A percentile compares a stretch with the other conserved stretches of the same genome.
These are phyloP conservation scores for Tragelaphus scriptus DNA, from an alignment of 2,113 vertebrate genomes.

Conservation along the genomic window DNA sequence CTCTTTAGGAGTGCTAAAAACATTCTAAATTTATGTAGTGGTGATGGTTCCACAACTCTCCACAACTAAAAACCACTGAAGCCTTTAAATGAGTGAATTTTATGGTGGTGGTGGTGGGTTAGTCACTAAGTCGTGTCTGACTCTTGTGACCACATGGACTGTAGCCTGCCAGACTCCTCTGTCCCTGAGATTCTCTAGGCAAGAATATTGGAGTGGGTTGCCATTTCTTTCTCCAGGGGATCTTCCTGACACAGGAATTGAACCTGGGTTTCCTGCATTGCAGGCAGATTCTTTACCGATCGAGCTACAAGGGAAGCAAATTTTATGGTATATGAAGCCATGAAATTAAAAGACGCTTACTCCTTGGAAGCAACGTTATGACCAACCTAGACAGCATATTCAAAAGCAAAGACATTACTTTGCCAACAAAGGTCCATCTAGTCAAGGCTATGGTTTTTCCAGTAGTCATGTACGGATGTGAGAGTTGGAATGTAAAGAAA, in stretches of 20 bases:
- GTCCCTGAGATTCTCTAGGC: neutral
- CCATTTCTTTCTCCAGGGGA: neutral
- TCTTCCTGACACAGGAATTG: neutral
- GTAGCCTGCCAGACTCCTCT: neutral
- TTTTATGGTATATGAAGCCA: neutral
- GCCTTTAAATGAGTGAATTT: neutral
- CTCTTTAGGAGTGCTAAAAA: neutral
- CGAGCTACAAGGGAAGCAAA: neutral
- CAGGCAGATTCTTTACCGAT: neutral
- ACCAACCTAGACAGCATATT: too few species aligned
- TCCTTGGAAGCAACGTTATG: too few species aligned
- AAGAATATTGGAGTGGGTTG: neutral
- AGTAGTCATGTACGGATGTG: too few species aligned
- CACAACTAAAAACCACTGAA: neutral
- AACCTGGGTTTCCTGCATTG: neutral
- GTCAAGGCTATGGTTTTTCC: too few species aligned
- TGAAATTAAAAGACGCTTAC: too few species aligned
- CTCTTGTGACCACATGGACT: neutral
- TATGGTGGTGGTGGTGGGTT: neutral
- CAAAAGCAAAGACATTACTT: too few species aligned
- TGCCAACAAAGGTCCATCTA: too few species aligned
- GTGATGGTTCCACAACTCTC: neutral
- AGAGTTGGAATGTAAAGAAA: too few species aligned
- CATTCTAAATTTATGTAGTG: neutral
- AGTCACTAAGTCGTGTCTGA: neutral